Percentiles rank a stretch among this genome's conserved stretches.
Evolutionary conservation across 2,797 vertebrate genomes (phyloP).

Genomic region (Typhlichthys subterraneus): DNA sequence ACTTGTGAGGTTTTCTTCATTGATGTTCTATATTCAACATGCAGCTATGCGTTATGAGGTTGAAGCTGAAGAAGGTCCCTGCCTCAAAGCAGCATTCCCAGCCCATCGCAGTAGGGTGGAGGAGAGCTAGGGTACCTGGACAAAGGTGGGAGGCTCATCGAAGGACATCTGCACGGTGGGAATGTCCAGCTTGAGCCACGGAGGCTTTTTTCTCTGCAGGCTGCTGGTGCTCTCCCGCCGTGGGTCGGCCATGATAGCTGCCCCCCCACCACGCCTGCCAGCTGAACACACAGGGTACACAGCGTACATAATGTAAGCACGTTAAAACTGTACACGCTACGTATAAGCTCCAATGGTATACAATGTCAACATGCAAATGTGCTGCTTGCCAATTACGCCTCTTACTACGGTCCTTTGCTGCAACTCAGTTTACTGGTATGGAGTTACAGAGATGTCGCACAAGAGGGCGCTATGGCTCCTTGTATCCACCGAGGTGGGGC

Average conservation of each 20-base stretch:
- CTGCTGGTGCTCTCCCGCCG: slow-evolving; percentile 92
- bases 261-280: slow-evolving; percentile 76
- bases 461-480: slow-evolving; percentile 52
- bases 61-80: too few relatives aligned
- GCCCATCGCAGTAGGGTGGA: too few relatives aligned
- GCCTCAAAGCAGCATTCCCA: too few relatives aligned
- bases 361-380: slow-evolving; percentile 2
- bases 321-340: not conserved
- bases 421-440: not conserved
- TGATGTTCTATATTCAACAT: too few relatives aligned
- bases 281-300: slow-evolving; percentile 39
- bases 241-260: slow-evolving; percentile 86
- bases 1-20: too few relatives aligned
- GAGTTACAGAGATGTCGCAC: slow-evolving; percentile 41
- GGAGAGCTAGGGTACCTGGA: slow-evolving; percentile 78
- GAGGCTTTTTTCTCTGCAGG: slow-evolving; percentile 96
- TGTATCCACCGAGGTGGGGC: slow-evolving; percentile 10
- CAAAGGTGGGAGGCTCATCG: slow-evolving; percentile 84
- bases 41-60: too few relatives aligned
- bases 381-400: slow-evolving; percentile 8
- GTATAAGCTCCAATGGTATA: not conserved
- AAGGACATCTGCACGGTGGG: slow-evolving; percentile 77
- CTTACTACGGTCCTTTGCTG: not conserved
- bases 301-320: not conserved
- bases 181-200: slow-evolving; percentile 95